These are phyloP conservation scores for Pandemis cinnamomeana DNA, from an alignment of 2,888 invertebrate species.

Conservation along the genomic window DNA sequence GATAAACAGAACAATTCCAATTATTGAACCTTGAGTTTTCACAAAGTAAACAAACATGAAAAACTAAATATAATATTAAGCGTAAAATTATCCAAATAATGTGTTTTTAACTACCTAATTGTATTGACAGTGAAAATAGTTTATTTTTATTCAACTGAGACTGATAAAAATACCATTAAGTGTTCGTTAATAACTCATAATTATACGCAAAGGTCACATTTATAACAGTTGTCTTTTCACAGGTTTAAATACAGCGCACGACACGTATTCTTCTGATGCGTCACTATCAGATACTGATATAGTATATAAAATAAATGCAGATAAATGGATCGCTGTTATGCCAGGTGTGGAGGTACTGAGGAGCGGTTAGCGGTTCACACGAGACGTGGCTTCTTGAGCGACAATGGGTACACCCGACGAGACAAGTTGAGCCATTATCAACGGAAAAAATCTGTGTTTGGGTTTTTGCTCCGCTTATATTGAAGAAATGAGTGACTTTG, in stretches of 20 bases:
- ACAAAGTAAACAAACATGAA: no score
- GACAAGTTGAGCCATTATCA: conserved; percentile 42
- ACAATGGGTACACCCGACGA: conserved; percentile 47
- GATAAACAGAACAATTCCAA: not conserved
- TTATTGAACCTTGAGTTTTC: not conserved
- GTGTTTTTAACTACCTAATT: not conserved
- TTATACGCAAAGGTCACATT: not conserved
- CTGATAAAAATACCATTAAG: not conserved
- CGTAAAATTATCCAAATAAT: not conserved
- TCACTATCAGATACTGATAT: not conserved
- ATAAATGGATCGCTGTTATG: conserved; percentile 40
- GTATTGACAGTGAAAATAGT: not conserved
- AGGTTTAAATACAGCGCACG: not conserved
- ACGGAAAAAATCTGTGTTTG: not conserved
- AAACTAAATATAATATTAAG: not conserved
- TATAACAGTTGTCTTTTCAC: conserved; percentile 4
- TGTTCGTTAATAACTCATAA: not conserved
- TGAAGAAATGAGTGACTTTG: no score
- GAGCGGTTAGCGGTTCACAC: conserved; percentile 35
- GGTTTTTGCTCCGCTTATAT: no score
- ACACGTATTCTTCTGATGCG: conserved; percentile 14
- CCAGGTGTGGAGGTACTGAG: conserved; percentile 41
- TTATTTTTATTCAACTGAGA: not conserved
- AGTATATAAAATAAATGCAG: conserved; percentile 11
- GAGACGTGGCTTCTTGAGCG: conserved; percentile 28